Base-by-base conservation (phyloP, 2,113 vertebrate species). In the Datnioides undecimradiatus region DNA sequence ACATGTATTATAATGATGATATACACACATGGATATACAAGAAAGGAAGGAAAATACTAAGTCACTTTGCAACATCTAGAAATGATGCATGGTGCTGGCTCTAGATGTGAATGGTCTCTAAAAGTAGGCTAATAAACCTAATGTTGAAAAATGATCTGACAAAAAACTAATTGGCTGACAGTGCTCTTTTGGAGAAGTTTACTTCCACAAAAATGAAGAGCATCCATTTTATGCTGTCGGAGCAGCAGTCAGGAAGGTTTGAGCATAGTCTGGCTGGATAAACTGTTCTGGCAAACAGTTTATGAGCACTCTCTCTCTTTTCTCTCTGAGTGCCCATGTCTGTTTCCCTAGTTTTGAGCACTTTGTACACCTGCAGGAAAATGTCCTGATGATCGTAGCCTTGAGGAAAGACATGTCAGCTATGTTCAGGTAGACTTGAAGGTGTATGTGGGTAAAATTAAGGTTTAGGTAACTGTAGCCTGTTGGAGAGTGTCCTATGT, bases 81-180 rank as follows among this genome's bases (percentile, higher is more conserved):
- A n/a, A 73, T 68, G 55, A 85, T 58, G 34, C 21, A 73, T 45
- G 33, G 49, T 38, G 52, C 21, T 52, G 64, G 23, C 27, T 51
- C 27, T 46, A 8, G 33, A 70, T 65, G 49, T 73, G 63, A 84
- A 79, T 45, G 16, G 8, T 45, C 41, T 75, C 45, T 58, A 10
- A 48, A 73, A 81, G 70, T 76, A 76, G 76, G 73, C 79, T 72
- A 69, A 77, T 33, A 69, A 65, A 66, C 13, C 25, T 46, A 74
- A 85, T 71, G 76, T 68, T 78, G 79, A 88, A 68, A 83, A 85
- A 87, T 48, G 73, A 85, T 55, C 10, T 84, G 76, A 73, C 79
- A 87, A 73, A 80, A 64, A 74, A 45, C 34, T 54, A 73, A 82
- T n/a, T 69, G 69, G 76, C 80, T 85, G 79, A 83, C 43, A 11